Evolutionary conservation across 2,888 invertebrate genomes (phyloP).

Genomic region (Temnothorax unifasciatus): DNA sequence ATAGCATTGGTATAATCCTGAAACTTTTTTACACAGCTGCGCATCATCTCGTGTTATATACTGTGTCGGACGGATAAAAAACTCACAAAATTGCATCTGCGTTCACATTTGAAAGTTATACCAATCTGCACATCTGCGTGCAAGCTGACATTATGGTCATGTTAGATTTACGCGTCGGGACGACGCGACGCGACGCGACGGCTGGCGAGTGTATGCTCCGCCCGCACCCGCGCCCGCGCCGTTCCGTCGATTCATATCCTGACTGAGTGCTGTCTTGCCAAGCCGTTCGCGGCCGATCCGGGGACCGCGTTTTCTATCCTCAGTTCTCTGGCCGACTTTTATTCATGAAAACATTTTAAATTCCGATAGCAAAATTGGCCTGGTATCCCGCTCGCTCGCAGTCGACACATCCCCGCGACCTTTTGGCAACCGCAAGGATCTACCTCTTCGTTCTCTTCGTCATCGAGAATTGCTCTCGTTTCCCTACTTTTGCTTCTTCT

Average conservation of each 20-base stretch:
- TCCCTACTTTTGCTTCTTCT: background rate
- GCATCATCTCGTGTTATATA: background rate
- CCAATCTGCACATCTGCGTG: constrained; percentile 53
- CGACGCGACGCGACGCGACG: background rate
- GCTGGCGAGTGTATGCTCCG: constrained; percentile 47
- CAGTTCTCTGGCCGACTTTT: constrained; percentile 71
- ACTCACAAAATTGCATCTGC: constrained; percentile 35
- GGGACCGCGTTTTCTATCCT: background rate
- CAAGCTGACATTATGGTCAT: constrained; percentile 50
- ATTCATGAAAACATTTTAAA: constrained; percentile 83
- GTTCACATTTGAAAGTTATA: constrained; percentile 47
- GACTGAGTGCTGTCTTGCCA: background rate
- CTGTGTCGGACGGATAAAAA: background rate
- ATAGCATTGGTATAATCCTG: background rate
- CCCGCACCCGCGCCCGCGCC: background rate
- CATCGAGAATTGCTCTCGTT: constrained; percentile 2
- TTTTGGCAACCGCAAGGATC: background rate
- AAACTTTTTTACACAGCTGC: constrained; percentile 20
- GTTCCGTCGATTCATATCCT: constrained; percentile 44
- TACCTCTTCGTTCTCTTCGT: background rate
- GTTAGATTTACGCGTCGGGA: constrained; percentile 60
- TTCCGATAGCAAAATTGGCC: constrained; percentile 80
- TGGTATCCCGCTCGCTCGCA: constrained; percentile 51
- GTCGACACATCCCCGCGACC: background rate
- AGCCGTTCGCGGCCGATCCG: constrained; percentile 36